phyloP scores from a whole-genome alignment of 2,113 vertebrate genomes.

The Marmota monax region DNA sequence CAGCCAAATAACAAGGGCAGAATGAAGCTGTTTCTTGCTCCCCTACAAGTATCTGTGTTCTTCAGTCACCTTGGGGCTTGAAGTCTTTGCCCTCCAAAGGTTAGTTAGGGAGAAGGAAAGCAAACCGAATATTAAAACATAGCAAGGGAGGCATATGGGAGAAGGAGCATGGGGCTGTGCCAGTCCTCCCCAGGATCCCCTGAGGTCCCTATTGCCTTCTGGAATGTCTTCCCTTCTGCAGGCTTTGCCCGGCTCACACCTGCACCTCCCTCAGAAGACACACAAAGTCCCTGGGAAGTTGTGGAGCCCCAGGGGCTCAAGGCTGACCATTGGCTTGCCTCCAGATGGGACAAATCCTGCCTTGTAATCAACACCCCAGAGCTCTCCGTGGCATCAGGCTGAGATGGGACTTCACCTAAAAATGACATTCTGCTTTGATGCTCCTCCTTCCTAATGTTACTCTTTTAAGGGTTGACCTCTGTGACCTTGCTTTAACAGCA shows the following conservation, averaged over 20 bases:
- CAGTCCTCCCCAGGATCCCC: too few species aligned
- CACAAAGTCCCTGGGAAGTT: background rate
- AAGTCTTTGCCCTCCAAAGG: background rate
- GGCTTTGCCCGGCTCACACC: background rate
- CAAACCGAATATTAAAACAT: background rate
- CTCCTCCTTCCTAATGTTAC: background rate
- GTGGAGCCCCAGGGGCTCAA: too few species aligned
- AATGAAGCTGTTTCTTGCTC: background rate
- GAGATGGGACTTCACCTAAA: background rate
- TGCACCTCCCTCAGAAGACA: background rate
- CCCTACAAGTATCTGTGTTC: background rate
- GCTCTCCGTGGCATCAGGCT: accelerated
- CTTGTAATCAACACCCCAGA: background rate
- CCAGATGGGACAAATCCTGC: too few species aligned
- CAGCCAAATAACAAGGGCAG: background rate
- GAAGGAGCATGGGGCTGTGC: background rate
- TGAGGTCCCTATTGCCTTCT: background rate
- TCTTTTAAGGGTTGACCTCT: background rate
- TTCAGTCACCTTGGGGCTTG: background rate
- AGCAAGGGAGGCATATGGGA: accelerated
- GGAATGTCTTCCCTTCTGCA: too few species aligned
- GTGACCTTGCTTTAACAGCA: background rate
- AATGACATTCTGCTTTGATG: background rate
- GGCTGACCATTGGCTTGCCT: background rate
- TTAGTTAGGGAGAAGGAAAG: background rate